Evolutionary conservation across 2,113 vertebrate genomes (phyloP), one percentile per base, ranked within the genome.

Genomic region (Calypte anna): DNA sequence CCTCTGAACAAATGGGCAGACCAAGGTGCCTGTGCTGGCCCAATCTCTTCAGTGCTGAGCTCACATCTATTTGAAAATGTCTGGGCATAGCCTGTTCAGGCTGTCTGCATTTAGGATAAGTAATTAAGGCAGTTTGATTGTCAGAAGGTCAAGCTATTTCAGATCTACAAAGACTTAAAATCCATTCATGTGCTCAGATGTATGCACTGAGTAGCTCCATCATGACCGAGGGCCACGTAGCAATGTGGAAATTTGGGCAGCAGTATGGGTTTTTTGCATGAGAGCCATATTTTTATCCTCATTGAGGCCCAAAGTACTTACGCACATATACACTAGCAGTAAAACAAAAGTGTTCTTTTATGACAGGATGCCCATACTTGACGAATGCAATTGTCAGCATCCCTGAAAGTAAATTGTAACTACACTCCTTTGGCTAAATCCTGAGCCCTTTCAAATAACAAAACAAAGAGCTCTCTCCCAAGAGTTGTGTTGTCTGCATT

Each of bases 311-410:
- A 76, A 81, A 92, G 86, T 51, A 79, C 70, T 95, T 96, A 79
- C 77, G 87, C 57, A 67, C 91, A 86, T 92, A 84, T 90, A 85
- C 85, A 67, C 91, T n/a, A 91, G 84, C 82, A 74, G 75, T 93
- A 90, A 92, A 96, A 95, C 68, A 96, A 94, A 82, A 86, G 72
- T 77, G 90, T 94, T 94, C 90, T 84, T 91, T 92, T 93, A 90
- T 86, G 89, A 90, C 79, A 63, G 55, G 50, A 62, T 90, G 95
- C 95, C 82, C 76, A 63, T 95, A 96, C 87, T 58, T 93, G 94
- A 97, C 95, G 94, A 95, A 95, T 94, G 91, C 96, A 93, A 91
- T 95, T 94, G 96, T 97, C 96, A 95, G 95, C 95, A 95, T 59
- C 87, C 79, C 78, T 96, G 93, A 94, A 95, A 96, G 91, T 95